Evolutionary conservation across 1,140 invertebrate genomes (phyloP), one percentile per base, ranked within the genome.

Genomic region (Philotrypesis tridentata): DNA sequence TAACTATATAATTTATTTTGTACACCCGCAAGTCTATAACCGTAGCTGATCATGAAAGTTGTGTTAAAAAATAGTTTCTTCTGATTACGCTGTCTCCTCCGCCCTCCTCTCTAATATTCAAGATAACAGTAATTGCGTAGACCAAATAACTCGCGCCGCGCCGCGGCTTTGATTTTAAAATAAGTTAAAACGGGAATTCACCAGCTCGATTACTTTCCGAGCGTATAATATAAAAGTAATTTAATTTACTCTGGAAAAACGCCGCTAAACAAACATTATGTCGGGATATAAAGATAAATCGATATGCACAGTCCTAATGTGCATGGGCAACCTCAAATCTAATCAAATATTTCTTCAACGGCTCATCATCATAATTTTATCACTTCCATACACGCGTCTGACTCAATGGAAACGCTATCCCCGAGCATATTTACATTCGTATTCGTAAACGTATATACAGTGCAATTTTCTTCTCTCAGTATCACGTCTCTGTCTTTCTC

Each of bases 281-380:
- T 5, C 33, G 4, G 9, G 3, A 37, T 37, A 37, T 37, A 3
- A 37, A 37, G 3, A 37, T 37, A 37, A 37, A 5, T 37, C 3
- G 4, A 37, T 37, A 37, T 37, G 9, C 33, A 37, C 4, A 5
- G 9, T 37, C 3, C 33, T 37, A 5, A 55, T 55, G 21, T n/a
- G 14, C 48, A 74, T 74, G 17, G 40, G 7, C 25, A 43, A 43
- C 29, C 33, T 11, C 43, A 63, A 80, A 80, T 74, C 40, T 63
- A n/a, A 67, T 80, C 37, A n/a, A 80, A 73, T 48, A 31, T 74
- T 74, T 74, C n/a, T 43, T 37, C 27, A 23, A 11, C 37, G 17
- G 29, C 27, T 55, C 55, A 72, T 63, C 23, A 27, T n/a, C 25
- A 37, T 37, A 37, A n/a, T 48, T 55, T 67, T 67, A 55, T 33